Evolutionary conservation across 2,888 invertebrate species (phyloP), one percentile per base, ranked within the genome.

Genomic region (Eumerus sabulonum): DNA sequence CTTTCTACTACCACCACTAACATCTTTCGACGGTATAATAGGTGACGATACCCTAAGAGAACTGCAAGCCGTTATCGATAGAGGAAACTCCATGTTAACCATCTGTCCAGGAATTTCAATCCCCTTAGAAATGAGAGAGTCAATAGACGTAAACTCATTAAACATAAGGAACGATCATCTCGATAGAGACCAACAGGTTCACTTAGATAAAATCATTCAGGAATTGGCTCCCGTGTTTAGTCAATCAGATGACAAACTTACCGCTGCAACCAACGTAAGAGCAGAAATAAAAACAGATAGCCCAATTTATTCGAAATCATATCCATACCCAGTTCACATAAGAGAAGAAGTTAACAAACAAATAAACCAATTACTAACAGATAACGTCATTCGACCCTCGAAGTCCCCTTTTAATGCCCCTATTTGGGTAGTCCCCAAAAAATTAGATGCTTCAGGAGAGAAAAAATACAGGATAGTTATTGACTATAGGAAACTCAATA

Each of bases 321-420:
- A 87, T 71, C 54, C 85, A 16, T 85, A 85, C 53, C 86, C 86
- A 0, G 81, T 84, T 27, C 68, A 84, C 16, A 85, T 85, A 71
- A 82, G 84, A 67, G 18, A 66, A 38, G 86, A 86, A 82, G 85
- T 86, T 0, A 68, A 84, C 86, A 0, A 68, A 84, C 84, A 86
- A 82, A 83, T 86, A 0, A 19, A 82, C 5, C 76, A 84, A 81
- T 73, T 87, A 59, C 36, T 85, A 40, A 48, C 83, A n/a, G 83
- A 84, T 53, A 59, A 77, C 0, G 83, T 86, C 0, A 84, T 85
- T 12, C 60, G 83, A 62, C 77, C 73, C 13, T 82, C 83, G 0
- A 76, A 60, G 2, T 82, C 73, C n/a, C 74, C 82, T 0, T 84
- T 77, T 53, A 82, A 82, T n/a, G 76, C 60, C 36, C 82, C 82